Evolutionary conservation across 2,797 vertebrate species (phyloP), one percentile per base, ranked within the genome.

Genomic region (Notoglanidium macrostoma): DNA sequence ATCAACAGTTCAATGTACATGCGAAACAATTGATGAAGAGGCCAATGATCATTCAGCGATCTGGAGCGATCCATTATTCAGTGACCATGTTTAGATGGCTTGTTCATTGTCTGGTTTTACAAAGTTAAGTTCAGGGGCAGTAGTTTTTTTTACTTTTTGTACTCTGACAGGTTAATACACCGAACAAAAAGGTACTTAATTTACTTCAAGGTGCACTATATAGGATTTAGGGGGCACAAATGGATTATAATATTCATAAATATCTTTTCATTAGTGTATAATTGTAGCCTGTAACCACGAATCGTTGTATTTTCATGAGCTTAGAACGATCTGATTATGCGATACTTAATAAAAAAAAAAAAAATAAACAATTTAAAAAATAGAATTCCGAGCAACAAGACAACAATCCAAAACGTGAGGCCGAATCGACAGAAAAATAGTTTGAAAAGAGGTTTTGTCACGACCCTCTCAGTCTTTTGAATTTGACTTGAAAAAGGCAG

Each of bases 391-490:
- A 63, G 23, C 35, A 17, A 29, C 40, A 51, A 82, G 29, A 55
- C 65, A 70, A 55, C 21, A 83, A 68, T 67, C 19, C 1, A 70
- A 82, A 82, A 11, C 26, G 17, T 46, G 26, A 65, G 10, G n/a
- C n/a, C 49, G 54, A 68, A 49, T 68, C 61, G 51, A 54, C 67
- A 84, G 29, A 35, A 70, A 54, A 70, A 40, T 26, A 40, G 49
- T 2, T 44, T 72, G 83, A 84, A 72, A 70, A 84, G 83, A 72
- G 29, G 51, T 84, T 72, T 84, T 84, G 83, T 84, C 67, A 84
- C 12, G 12, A 40, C 19, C 21, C 83, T 55, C 65, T 40, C 19
- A 17, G 65, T 72, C 83, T 72, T 84, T 67, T 72, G 83, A 84
- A 40, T 51, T 51, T 84, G 83, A 72, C 32, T 84, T 57, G 67